Conservation (phyloP, 2,888 invertebrate species). For the Lasius fuliginosus region DNA sequence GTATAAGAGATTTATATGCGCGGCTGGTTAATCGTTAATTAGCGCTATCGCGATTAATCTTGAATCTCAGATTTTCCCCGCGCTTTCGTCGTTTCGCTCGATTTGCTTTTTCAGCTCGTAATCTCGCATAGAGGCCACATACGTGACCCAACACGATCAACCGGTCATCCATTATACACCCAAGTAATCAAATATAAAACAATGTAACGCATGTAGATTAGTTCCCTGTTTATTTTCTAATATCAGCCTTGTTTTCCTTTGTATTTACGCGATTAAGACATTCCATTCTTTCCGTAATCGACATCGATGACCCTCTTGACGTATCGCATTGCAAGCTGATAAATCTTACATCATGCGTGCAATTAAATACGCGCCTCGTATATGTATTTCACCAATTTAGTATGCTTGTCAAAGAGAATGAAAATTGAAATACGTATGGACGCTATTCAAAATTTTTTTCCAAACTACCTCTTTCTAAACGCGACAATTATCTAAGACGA, state of each 20-base stretch:
- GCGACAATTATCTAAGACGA: neutral
- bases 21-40: constrained; percentile 52
- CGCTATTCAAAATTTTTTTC: neutral
- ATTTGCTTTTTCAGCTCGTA: constrained; percentile 28
- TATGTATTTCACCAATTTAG: neutral
- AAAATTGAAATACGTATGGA: neutral
- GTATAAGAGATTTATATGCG: constrained; percentile 39
- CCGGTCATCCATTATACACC: constrained; percentile 28
- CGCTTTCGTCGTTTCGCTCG: constrained; percentile 30
- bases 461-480: too few species aligned
- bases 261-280: neutral
- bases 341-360: neutral
- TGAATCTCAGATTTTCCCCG: constrained; percentile 22
- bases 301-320: neutral
- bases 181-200: constrained; percentile 30
- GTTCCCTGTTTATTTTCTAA: constrained; percentile 4
- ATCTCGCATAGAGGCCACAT: constrained; percentile 32
- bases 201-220: constrained; percentile 19
- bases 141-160: constrained; percentile 36
- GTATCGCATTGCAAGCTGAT: neutral
- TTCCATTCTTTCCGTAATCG: constrained; percentile 1
- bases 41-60: constrained; percentile 53
- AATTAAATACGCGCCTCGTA: neutral
- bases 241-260: neutral
- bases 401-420: neutral